Conservation (phyloP, 1,140 invertebrate genomes). For the Megathymus violae region DNA sequence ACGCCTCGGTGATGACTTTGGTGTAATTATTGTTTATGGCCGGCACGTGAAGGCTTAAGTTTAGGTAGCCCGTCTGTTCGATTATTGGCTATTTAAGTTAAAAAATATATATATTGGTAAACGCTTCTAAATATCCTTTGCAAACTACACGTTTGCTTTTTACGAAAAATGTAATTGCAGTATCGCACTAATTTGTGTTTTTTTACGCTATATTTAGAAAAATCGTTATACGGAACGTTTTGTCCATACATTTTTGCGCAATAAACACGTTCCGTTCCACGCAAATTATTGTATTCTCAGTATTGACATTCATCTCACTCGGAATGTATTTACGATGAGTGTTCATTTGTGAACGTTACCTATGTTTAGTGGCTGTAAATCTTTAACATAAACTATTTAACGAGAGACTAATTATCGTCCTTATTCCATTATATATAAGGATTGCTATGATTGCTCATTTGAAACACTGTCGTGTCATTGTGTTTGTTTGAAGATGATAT, state of each 20-base stretch:
- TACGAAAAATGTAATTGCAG: no score
- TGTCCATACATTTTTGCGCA: background rate
- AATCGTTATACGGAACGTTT: constrained; percentile 15
- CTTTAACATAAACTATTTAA: constrained; percentile 12
- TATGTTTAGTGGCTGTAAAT: constrained; percentile 23
- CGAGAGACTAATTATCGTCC: constrained; percentile 13
- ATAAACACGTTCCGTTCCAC: constrained; percentile 20
- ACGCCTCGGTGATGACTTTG: no score
- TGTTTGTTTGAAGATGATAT: constrained; percentile 18
- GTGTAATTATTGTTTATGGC: no score
- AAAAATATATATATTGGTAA: no score
- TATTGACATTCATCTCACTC: constrained; percentile 20
- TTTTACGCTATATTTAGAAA: background rate
- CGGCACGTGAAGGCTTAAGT: no score
- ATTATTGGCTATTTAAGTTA: no score
- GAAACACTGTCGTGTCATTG: constrained; percentile 22
- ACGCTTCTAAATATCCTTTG: no score
- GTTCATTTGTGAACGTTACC: constrained; percentile 10
- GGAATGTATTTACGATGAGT: constrained; percentile 13
- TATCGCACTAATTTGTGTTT: no score
- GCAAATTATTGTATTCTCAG: constrained; percentile 14
- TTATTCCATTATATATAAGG: constrained; percentile 1
- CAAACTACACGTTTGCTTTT: no score
- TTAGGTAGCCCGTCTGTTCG: no score
- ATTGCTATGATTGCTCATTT: constrained; percentile 22